Conservation (phyloP, 2,113 vertebrate genomes). For the Dascyllus trimaculatus region DNA sequence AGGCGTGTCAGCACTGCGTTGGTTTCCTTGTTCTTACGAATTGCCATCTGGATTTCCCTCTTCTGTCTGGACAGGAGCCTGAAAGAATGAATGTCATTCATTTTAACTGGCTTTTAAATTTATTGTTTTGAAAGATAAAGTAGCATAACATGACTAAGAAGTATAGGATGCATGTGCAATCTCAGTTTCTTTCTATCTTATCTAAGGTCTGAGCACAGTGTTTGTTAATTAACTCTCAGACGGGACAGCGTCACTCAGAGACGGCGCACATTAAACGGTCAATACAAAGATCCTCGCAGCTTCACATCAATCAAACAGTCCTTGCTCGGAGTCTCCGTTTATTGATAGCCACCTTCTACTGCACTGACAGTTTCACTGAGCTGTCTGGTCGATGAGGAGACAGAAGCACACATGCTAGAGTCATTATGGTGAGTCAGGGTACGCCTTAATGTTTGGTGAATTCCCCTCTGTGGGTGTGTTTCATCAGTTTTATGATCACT, state of each 20-base stretch:
- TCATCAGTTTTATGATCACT: slow-evolving; percentile 28
- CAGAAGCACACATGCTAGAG: slow-evolving; percentile 54
- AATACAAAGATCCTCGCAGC: neutral
- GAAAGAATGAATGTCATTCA: slow-evolving; percentile 40
- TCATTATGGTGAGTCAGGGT: slow-evolving; percentile 48
- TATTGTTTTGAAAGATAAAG: neutral
- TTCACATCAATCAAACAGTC: slow-evolving; percentile 6
- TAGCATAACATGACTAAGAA: neutral
- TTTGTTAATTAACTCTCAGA: neutral
- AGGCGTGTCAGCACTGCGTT: slow-evolving; percentile 94
- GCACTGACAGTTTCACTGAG: slow-evolving; percentile 36
- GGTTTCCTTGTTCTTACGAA: slow-evolving; percentile 96
- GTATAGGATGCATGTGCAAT: neutral
- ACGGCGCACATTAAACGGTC: neutral
- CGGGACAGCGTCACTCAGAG: neutral
- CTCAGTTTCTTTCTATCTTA: neutral
- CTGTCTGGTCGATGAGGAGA: slow-evolving; percentile 47
- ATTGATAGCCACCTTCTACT: slow-evolving; percentile 42
- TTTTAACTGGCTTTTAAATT: slow-evolving; percentile 9
- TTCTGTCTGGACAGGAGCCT: slow-evolving; percentile 93
- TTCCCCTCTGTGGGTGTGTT: slow-evolving; percentile 20
- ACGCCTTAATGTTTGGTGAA: slow-evolving; percentile 25
- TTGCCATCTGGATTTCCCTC: slow-evolving; percentile 94
- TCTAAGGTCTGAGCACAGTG: neutral
- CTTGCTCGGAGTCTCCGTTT: slow-evolving; percentile 22